phyloP scores from a whole-genome alignment of 2,797 vertebrate genomes.

The Heliangelus exortis region DNA sequence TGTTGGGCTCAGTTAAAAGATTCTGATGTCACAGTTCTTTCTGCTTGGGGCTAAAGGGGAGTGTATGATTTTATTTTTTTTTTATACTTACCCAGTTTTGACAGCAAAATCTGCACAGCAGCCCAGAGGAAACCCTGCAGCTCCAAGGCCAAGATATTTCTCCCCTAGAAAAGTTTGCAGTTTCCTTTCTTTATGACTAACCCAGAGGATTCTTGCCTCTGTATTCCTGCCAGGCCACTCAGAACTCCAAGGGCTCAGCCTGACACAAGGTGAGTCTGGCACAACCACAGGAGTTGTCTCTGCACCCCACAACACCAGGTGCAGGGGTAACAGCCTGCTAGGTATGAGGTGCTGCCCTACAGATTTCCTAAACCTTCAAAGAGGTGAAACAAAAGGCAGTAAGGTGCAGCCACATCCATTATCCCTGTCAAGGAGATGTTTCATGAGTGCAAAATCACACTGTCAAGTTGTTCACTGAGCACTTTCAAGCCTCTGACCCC shows the following conservation, averaged over 20 bases:
- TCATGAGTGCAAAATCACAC: neutral
- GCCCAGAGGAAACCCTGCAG: neutral
- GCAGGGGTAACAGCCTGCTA: neutral
- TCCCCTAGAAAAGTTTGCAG: neutral
- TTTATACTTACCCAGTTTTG: neutral
- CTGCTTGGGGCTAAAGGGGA: rapidly evolving
- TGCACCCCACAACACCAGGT: neutral
- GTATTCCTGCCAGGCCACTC: neutral
- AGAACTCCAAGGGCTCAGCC: neutral
- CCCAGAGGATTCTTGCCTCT: neutral
- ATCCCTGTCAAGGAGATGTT: neutral
- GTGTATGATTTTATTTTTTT: neutral
- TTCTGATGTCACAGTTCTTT: neutral
- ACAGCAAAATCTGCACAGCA: neutral
- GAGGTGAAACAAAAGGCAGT: neutral
- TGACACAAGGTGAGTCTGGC: rapidly evolving
- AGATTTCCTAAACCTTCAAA: neutral
- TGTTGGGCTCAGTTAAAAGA: neutral
- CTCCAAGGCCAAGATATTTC: neutral
- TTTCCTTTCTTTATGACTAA: neutral
- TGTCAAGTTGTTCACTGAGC: neutral
- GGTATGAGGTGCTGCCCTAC: neutral
- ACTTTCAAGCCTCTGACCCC: neutral
- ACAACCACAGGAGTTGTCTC: neutral
- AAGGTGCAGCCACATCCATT: neutral